Percentiles rank a stretch among this genome's conserved stretches.
Conservation (phyloP, 2,797 vertebrate genomes). For the Garrulus glandarius region DNA sequence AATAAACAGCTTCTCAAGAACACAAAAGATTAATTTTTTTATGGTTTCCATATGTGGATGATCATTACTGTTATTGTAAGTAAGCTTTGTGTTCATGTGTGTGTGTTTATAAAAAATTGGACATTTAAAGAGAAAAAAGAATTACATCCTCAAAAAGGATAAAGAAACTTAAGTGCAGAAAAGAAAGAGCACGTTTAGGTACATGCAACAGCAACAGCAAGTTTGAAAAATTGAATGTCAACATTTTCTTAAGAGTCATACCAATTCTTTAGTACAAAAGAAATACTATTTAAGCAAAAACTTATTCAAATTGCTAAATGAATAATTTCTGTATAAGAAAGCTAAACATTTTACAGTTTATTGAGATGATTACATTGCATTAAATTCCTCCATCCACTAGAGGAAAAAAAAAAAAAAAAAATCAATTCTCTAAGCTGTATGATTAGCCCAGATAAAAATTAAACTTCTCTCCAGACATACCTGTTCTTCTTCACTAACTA, state of each 20-base stretch:
- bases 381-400: fast-evolving
- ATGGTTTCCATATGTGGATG: not conserved
- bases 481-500: not conserved
- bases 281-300: not conserved
- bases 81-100: not conserved
- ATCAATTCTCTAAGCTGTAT: not conserved
- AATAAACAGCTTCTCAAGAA: not conserved
- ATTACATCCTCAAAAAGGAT: not conserved
- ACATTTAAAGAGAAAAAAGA: not conserved
- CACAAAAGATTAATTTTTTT: not conserved
- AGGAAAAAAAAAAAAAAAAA: not conserved
- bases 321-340: not conserved
- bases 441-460: not conserved
- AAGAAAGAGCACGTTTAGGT: not conserved
- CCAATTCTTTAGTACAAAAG: not conserved
- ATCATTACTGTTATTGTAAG: not conserved
- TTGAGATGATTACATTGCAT: not conserved
- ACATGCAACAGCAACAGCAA: not conserved
- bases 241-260: not conserved
- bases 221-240: not conserved
- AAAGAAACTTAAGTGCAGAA: not conserved
- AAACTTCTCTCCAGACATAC: not conserved
- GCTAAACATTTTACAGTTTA: not conserved
- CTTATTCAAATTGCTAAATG: not conserved
- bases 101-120: not conserved